Evolutionary conservation across 2,888 invertebrate species (phyloP), one percentile per base, ranked within the genome.

Genomic region (Drosophila prostipennis): DNA sequence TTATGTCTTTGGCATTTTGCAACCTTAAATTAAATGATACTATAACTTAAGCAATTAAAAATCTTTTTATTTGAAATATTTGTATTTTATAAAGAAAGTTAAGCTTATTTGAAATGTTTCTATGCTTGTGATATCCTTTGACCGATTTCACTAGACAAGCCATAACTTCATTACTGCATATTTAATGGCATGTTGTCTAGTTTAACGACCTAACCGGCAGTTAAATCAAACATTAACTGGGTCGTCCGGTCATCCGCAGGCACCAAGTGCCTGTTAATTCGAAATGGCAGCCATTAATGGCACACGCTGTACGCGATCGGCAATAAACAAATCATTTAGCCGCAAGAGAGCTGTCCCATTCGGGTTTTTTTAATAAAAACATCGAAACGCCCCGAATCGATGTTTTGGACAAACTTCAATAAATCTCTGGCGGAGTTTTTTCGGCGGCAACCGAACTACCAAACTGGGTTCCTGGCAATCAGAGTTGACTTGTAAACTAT

Each of bases 321-420:
- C 72, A 46, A 74, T 86, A 86, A 84, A 88, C 88, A 88, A 84
- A 84, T 84, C 79, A 80, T 88, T 88, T 83, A 53, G 40, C 68
- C 64, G 51, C 72, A 54, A 55, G 46, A 70, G 58, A 68, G 78
- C 71, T 76, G 63, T 14, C 70, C 40, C 63, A 13, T 73, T 78
- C 76, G 74, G 77, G 81, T 79, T 81, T 7, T 42, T 72, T 54
- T 58, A 69, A 55, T 55, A 72, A 78, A 69, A 54, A 34, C 51
- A 45, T 34, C 13, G 63, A 60, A 51, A 42, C 65, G 76, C 76
- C 74, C 57, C 70, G 46, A 74, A 43, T 11, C 23, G 37, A 51
- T 26, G 48, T 55, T 46, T 46, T 57, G 59, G 54, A 49, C 37
- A 46, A 58, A 58, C 57, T 53, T 53, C 65, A 65, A 82, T 79